Conservation (phyloP, 2,113 vertebrate species). For the Callorhinus ursinus region DNA sequence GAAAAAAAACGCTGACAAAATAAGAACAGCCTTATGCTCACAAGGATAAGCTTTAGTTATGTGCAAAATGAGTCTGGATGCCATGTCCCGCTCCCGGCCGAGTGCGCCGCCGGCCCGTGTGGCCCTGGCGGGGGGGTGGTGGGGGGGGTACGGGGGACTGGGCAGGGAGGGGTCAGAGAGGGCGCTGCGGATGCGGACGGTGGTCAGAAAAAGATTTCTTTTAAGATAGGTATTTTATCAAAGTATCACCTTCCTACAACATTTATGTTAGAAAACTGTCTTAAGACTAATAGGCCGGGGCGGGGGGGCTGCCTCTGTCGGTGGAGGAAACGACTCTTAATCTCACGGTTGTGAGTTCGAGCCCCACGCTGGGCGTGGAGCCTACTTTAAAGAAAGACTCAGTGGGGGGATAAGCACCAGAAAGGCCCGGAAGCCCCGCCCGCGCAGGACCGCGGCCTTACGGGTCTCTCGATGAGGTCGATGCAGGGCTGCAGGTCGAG, state of each 20-base stretch:
- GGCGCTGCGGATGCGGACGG: too few relatives aligned
- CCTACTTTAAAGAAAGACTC: neutral
- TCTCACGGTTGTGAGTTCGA: neutral
- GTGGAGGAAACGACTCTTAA: neutral
- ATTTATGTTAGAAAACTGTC: neutral
- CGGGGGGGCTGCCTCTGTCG: neutral
- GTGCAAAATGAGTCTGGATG: neutral
- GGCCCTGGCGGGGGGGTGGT: neutral
- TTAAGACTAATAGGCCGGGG: neutral
- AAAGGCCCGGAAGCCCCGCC: neutral
- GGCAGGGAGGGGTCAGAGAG: neutral
- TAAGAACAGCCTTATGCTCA: neutral
- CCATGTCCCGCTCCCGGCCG: neutral
- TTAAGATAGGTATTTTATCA: neutral
- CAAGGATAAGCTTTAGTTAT: neutral
- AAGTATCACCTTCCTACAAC: neutral
- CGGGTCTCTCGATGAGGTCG: conserved; percentile 96
- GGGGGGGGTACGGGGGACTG: neutral
- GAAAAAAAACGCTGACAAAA: neutral
- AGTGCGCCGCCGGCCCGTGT: neutral
- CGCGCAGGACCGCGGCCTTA: conserved; percentile 74
- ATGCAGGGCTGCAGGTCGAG: conserved; percentile 98
- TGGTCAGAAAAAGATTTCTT: neutral
- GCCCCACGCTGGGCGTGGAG: neutral
- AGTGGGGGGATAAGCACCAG: neutral